phyloP scores from a whole-genome alignment of 2,888 invertebrate genomes.

The Drosophila mimetica region DNA sequence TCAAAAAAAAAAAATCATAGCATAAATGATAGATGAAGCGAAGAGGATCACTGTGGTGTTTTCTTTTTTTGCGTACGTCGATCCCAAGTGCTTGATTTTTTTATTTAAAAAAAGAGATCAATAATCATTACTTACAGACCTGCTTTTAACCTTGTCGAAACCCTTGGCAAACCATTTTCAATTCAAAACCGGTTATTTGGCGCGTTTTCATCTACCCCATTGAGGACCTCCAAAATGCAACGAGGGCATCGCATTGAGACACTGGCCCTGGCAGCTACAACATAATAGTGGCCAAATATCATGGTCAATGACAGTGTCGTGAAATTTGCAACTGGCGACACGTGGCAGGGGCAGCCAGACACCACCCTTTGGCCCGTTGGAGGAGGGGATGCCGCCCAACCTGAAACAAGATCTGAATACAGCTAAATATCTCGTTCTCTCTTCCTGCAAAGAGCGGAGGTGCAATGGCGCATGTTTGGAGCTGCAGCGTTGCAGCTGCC shows the following conservation, averaged over 20 bases:
- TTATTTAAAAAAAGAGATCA: no score
- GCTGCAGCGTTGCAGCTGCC: conserved; percentile 55
- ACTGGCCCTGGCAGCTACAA: conserved; percentile 12
- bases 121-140: no score
- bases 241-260: conserved; percentile 43
- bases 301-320: conserved; percentile 68
- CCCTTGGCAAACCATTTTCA: background rate
- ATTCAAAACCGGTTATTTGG: background rate
- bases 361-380: conserved; percentile 50
- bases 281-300: conserved; percentile 55
- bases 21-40: no score
- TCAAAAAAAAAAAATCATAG: no score
- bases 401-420: background rate
- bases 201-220: background rate
- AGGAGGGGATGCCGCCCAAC: background rate
- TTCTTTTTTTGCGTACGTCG: no score
- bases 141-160: conserved; percentile 4
- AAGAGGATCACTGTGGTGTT: no score
- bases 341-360: conserved; percentile 69
- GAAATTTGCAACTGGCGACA: conserved; percentile 40
- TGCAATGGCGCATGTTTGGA: conserved; percentile 63
- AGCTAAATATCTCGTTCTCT: background rate
- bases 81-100: no score
- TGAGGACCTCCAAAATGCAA: conserved; percentile 17
- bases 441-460: conserved; percentile 16